These are phyloP conservation scores for Drosophila sechellia DNA, from an alignment of 1,140 invertebrate genomes.

Conservation along the genomic window DNA sequence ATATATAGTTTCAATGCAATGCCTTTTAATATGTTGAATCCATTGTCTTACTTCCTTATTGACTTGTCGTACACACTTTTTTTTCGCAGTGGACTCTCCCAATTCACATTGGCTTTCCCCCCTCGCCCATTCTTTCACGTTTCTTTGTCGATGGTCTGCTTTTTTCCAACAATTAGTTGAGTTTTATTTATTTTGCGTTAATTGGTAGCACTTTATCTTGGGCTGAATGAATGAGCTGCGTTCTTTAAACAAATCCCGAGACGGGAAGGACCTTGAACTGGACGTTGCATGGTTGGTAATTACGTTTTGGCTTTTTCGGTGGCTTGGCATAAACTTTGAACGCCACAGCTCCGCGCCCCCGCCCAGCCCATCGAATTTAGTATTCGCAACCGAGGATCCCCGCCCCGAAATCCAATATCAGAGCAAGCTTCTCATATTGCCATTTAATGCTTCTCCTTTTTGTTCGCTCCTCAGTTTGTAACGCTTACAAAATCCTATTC, in stretches of 20 bases:
- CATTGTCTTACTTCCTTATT: neutral
- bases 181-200: slow-evolving; percentile 84
- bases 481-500: slow-evolving; percentile 78
- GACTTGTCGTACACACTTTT: neutral
- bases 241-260: slow-evolving; percentile 79
- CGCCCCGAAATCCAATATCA: slow-evolving; percentile 75
- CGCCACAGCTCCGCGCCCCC: neutral
- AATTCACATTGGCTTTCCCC: slow-evolving; percentile 26
- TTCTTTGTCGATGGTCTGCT: slow-evolving; percentile 47
- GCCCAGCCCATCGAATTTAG: neutral
- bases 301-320: slow-evolving; percentile 53
- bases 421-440: slow-evolving; percentile 74
- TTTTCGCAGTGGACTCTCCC: slow-evolving; percentile 6
- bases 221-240: slow-evolving; percentile 78
- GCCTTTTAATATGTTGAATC: too few relatives aligned
- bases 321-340: slow-evolving; percentile 27
- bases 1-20: too few relatives aligned
- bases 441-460: slow-evolving; percentile 75
- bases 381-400: slow-evolving; percentile 19
- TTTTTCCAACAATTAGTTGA: slow-evolving; percentile 83
- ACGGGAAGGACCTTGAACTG: slow-evolving; percentile 59
- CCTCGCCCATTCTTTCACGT: slow-evolving; percentile 25
- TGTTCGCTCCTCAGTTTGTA: slow-evolving; percentile 70
- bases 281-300: slow-evolving; percentile 66
- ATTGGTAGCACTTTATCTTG: slow-evolving; percentile 84